A percentile compares a stretch with the other conserved stretches of the same genome.
These are phyloP conservation scores for Leucoma salicis DNA, from an alignment of 2,888 invertebrate genomes.

Conservation along the genomic window DNA sequence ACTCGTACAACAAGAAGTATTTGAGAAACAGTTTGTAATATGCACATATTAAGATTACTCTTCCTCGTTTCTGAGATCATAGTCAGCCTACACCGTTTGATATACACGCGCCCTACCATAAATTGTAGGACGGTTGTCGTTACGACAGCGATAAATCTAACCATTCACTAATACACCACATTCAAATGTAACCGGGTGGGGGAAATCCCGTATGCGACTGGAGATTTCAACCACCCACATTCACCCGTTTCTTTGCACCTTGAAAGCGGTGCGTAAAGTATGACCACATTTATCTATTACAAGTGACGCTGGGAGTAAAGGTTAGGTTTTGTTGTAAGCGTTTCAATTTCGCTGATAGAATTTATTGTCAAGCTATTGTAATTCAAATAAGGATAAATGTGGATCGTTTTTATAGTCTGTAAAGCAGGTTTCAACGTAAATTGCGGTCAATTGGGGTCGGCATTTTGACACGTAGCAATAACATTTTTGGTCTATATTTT, in stretches of 20 bases:
- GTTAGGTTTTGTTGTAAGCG: slow-evolving; percentile 25
- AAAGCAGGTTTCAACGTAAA: background rate
- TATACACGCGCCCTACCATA: slow-evolving; percentile 47
- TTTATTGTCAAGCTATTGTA: background rate
- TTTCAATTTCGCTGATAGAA: slow-evolving; percentile 6
- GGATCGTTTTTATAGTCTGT: background rate
- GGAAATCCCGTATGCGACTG: slow-evolving; percentile 41
- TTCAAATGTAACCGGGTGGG: slow-evolving; percentile 61
- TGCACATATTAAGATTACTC: slow-evolving; percentile 36
- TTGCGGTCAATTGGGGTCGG: background rate
- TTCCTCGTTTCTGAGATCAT: slow-evolving; percentile 26
- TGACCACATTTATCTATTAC: slow-evolving; percentile 51
- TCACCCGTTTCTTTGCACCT: slow-evolving; percentile 42
- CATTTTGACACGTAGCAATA: background rate
- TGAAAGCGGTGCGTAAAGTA: slow-evolving; percentile 54
- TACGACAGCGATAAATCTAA: slow-evolving; percentile 65
- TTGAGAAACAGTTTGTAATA: slow-evolving; percentile 36
- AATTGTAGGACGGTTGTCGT: slow-evolving; percentile 61
- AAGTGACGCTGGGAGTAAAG: slow-evolving; percentile 31
- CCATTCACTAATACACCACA: slow-evolving; percentile 74
- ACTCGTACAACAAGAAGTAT: slow-evolving; percentile 28
- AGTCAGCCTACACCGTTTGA: slow-evolving; percentile 15
- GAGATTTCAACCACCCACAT: slow-evolving; percentile 30
- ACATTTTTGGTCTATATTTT: too few species aligned
- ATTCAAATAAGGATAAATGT: background rate